Conservation (phyloP, 2,113 vertebrate genomes). For the Marmota flaviventris region DNA sequence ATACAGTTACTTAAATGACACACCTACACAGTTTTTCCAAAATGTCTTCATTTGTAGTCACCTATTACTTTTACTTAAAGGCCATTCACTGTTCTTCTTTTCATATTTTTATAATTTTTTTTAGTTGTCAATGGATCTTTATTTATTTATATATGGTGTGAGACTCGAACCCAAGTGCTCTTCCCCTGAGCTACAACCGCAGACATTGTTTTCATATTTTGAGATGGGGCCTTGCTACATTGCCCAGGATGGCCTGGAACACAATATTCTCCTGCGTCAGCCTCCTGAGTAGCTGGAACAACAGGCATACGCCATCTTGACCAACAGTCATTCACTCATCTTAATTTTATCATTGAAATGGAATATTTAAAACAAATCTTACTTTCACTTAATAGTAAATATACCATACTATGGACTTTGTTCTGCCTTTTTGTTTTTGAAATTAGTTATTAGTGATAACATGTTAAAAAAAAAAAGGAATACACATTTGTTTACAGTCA, state of each 20-base stretch:
- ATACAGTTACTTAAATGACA: background rate
- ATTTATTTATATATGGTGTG: too few relatives aligned
- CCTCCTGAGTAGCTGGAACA: too few relatives aligned
- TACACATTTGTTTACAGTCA: background rate
- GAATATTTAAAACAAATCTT: conserved; percentile 27
- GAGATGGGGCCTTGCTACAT: too few relatives aligned
- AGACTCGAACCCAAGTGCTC: too few relatives aligned
- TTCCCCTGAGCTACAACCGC: too few relatives aligned
- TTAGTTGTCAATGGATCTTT: too few relatives aligned
- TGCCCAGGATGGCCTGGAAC: too few relatives aligned
- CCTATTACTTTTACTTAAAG: conserved; percentile 39
- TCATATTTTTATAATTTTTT: too few relatives aligned
- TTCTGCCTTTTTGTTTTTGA: background rate
- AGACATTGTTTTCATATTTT: too few relatives aligned
- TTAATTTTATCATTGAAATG: conserved; percentile 43
- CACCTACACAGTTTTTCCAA: background rate
- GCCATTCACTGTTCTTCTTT: too few relatives aligned
- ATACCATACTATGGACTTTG: background rate
- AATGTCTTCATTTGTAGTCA: conserved; percentile 49
- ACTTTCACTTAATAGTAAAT: conserved; percentile 26
- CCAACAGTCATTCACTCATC: background rate
- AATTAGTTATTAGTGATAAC: background rate
- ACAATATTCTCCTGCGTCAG: too few relatives aligned
- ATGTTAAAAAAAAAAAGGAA: background rate
- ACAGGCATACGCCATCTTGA: too few relatives aligned